These are phyloP conservation scores for Caenorhabditis japonica DNA, from an alignment of 2,888 invertebrate species.

Conservation along the genomic window DNA sequence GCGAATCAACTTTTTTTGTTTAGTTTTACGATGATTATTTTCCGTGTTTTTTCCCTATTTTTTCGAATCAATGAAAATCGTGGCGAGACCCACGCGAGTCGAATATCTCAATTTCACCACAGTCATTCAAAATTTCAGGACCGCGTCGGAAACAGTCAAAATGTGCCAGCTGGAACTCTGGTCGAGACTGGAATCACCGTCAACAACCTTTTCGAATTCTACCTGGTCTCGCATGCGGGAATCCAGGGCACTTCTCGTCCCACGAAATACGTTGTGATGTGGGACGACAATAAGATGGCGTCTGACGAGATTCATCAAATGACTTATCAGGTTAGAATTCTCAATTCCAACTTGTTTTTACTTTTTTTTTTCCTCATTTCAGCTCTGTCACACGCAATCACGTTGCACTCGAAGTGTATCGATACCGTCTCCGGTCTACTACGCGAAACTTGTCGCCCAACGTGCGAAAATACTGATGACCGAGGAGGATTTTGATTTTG, in stretches of 20 bases:
- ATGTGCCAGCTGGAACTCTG: slow-evolving; percentile 52
- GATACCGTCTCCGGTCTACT: slow-evolving; percentile 54
- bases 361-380: slow-evolving; percentile 3
- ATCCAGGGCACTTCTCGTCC: slow-evolving; percentile 54
- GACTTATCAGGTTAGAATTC: slow-evolving; percentile 44
- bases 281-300: slow-evolving; percentile 44
- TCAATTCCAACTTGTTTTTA: background rate
- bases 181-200: slow-evolving; percentile 51
- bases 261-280: slow-evolving; percentile 49
- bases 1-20: no score
- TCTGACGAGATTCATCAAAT: slow-evolving; percentile 41
- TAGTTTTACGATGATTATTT: no score
- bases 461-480: slow-evolving; percentile 47
- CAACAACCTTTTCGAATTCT: slow-evolving; percentile 50
- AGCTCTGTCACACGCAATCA: slow-evolving; percentile 54
- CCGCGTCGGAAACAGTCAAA: slow-evolving; percentile 35
- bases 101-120: no score
- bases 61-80: no score
- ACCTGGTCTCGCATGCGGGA: slow-evolving; percentile 50
- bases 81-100: no score
- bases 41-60: no score
- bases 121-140: slow-evolving; percentile 35
- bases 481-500: slow-evolving; percentile 34
- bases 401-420: slow-evolving; percentile 54
- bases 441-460: slow-evolving; percentile 47